Conservation (phyloP, 1,140 invertebrate species). For the Caerostris darwini region DNA sequence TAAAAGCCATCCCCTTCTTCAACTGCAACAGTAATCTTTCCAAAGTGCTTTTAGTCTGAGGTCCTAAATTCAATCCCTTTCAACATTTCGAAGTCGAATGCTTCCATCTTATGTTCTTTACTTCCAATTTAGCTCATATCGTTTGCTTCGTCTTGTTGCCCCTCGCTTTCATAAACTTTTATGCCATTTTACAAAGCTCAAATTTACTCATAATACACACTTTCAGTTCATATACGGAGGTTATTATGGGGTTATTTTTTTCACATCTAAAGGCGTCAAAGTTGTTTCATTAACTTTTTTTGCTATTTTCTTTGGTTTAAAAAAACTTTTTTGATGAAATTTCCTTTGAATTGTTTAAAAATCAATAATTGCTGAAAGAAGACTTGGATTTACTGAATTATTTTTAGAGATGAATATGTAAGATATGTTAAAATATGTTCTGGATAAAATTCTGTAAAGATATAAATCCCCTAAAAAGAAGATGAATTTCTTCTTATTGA, state of each 20-base stretch:
- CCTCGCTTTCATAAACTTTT: not conserved
- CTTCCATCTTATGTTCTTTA: not conserved
- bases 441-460: too few relatives aligned
- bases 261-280: not conserved
- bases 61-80: not conserved
- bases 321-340: too few relatives aligned
- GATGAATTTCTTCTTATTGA: too few relatives aligned
- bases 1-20: not conserved
- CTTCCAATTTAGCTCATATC: not conserved
- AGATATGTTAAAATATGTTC: too few relatives aligned
- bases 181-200: not conserved
- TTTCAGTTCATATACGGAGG: not conserved
- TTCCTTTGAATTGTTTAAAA: too few relatives aligned
- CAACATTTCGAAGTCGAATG: not conserved
- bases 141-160: not conserved
- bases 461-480: too few relatives aligned
- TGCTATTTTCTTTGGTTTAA: not conserved
- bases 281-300: not conserved
- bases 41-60: not conserved
- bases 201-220: not conserved
- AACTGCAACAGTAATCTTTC: not conserved
- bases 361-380: too few relatives aligned
- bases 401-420: too few relatives aligned
- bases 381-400: too few relatives aligned
- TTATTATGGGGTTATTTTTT: not conserved